These are phyloP conservation scores for Heliconius ethilla DNA, from an alignment of 2,888 invertebrate genomes.

Conservation along the genomic window DNA sequence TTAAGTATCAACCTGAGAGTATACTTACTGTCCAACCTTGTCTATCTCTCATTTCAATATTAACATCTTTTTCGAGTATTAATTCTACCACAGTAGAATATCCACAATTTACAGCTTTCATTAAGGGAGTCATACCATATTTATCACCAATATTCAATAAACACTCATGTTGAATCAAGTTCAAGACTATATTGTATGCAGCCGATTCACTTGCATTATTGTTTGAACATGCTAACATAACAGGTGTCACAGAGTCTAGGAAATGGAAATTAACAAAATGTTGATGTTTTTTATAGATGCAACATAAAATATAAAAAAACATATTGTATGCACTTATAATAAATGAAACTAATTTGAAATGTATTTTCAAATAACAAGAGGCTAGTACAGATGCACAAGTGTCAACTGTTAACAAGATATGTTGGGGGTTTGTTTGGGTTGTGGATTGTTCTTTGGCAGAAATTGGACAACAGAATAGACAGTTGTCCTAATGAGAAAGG, in stretches of 20 bases:
- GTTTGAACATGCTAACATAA: conserved; percentile 85
- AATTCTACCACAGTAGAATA: conserved; percentile 76
- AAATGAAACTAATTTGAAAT: too few relatives aligned
- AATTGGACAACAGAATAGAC: too few relatives aligned
- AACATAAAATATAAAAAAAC: too few relatives aligned
- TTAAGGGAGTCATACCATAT: conserved; percentile 83
- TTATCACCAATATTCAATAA: conserved; percentile 81
- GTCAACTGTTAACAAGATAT: too few relatives aligned
- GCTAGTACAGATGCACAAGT: too few relatives aligned
- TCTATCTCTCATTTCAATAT: conserved; percentile 82
- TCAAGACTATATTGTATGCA: conserved; percentile 71
- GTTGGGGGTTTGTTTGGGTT: too few relatives aligned
- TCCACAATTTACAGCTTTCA: conserved; percentile 83
- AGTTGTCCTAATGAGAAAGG: too few relatives aligned
- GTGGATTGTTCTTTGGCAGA: too few relatives aligned
- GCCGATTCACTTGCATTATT: conserved; percentile 71
- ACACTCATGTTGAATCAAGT: conserved; percentile 78
- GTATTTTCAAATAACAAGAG: too few relatives aligned
- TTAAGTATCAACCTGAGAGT: too few relatives aligned
- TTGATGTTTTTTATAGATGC: too few relatives aligned
- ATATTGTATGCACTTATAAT: too few relatives aligned
- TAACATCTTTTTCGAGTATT: conserved; percentile 76
- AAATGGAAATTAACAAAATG: not conserved
- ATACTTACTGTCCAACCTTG: conserved; percentile 84
- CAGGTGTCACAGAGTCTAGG: conserved; percentile 83